These are phyloP conservation scores for Hedya salicella DNA, from an alignment of 2,888 invertebrate species.

Conservation along the genomic window DNA sequence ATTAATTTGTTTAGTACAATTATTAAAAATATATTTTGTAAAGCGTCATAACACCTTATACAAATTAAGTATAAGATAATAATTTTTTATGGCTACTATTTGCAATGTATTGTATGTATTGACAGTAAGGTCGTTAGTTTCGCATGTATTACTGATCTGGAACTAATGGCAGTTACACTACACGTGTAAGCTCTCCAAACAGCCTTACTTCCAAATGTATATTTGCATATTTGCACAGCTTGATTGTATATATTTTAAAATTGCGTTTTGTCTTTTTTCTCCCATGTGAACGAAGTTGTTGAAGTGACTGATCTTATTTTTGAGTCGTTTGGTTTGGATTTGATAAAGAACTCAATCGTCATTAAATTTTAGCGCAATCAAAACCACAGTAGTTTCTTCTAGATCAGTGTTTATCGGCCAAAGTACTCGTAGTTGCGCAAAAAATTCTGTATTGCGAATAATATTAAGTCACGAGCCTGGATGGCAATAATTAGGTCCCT, in stretches of 20 bases:
- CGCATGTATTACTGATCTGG: slow-evolving; percentile 21
- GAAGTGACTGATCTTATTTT: no score
- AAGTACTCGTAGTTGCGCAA: no score
- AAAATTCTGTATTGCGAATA: neutral
- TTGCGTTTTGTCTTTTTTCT: no score
- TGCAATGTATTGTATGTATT: slow-evolving; percentile 4
- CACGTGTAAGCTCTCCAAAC: slow-evolving; percentile 18
- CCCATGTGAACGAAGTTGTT: no score
- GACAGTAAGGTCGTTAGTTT: neutral
- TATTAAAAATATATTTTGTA: no score
- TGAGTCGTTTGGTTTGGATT: no score
- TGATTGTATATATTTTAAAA: neutral
- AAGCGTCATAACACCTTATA: no score
- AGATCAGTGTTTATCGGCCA: no score
- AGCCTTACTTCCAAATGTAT: neutral
- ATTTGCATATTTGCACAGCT: neutral
- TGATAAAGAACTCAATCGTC: no score
- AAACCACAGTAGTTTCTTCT: no score
- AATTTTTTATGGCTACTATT: neutral
- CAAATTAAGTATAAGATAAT: neutral
- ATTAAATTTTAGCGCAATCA: no score
- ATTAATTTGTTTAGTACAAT: no score
- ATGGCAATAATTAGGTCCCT: neutral
- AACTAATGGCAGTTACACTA: slow-evolving; percentile 13
- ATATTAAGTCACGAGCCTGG: neutral